Evolutionary conservation across 1,140 invertebrate species (phyloP).

Genomic region (Drosophila elegans): DNA sequence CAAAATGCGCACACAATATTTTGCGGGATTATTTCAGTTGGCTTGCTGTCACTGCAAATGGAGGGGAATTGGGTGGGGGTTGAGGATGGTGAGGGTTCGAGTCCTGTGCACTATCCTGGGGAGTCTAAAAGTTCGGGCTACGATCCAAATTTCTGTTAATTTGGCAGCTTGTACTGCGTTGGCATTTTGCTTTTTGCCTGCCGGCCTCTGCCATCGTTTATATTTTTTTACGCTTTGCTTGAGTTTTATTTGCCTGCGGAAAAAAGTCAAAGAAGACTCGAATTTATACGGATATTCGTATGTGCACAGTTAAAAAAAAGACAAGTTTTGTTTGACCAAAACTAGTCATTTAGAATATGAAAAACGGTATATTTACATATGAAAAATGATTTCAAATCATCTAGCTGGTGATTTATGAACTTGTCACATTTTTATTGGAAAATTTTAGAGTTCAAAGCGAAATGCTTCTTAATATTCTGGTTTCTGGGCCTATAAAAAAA

Average conservation of each 20-base stretch:
- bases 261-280: slow-evolving; percentile 29
- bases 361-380: not conserved
- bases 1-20: slow-evolving; percentile 71
- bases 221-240: slow-evolving; percentile 79
- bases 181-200: slow-evolving; percentile 60
- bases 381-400: too few species aligned
- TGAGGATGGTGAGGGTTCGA: not conserved
- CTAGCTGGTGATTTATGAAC: too few species aligned
- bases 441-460: too few species aligned
- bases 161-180: slow-evolving; percentile 68
- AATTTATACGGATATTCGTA: slow-evolving; percentile 20
- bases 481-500: too few species aligned
- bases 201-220: slow-evolving; percentile 61
- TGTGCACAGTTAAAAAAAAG: slow-evolving; percentile 6
- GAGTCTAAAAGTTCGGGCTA: slow-evolving; percentile 50
- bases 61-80: not conserved
- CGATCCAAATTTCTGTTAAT: slow-evolving; percentile 79
- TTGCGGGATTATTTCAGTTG: slow-evolving; percentile 81
- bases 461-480: too few species aligned
- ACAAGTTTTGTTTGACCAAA: not conserved
- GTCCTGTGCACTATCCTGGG: slow-evolving; percentile 34
- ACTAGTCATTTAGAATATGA: not conserved
- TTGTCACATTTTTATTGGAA: too few species aligned
- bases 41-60: slow-evolving; percentile 64
- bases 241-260: slow-evolving; percentile 68